Evolutionary conservation across 2,888 invertebrate genomes (phyloP), one percentile per base, ranked within the genome.

Genomic region (Xanthia icteritia): DNA sequence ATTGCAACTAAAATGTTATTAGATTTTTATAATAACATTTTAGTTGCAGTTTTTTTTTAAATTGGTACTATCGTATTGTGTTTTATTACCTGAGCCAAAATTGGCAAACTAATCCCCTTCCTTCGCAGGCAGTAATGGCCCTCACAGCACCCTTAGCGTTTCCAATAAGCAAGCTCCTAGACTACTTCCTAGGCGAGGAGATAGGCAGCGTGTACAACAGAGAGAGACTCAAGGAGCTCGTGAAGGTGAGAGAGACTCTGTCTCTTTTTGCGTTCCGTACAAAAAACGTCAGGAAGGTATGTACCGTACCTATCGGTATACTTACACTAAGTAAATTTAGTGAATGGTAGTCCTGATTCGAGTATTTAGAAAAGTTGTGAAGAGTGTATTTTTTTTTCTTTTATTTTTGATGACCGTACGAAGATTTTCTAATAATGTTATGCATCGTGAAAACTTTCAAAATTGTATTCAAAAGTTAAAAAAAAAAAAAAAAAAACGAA

Each of bases 121-220:
- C 0, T 23, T 39, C 65, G 45, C 91, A 96, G 96, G 96, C 98
- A 72, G 99, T 99, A 83, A 99, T 99, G 99, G 94, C 98, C 1
- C 82, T 99, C 60, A 99, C 99, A 6, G 99, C 98, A 81, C 99
- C 99, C 0, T 94, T 99, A 36, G 98, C 99, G 58, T 99, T 97
- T 94, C 99, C 99, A 0, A 98, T 99, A 82, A 99, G 99, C 91
- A 98, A 98, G 89, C 93, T 99, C 51, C 96, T 99, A 90, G 99
- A 99, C 94, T 97, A 97, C 87, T 95, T 99, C 86, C 97, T 99
- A n/a, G 99, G 99, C 6, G 99, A 99, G 94, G 99, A 99, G 97
- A 99, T 99, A 83, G 99, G 99, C 74, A 99, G 98, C 92, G 99
- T 99, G 0, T 99, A 99, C 96, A 99, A 99, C 93, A 97, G 99